A percentile compares a stretch with the other conserved stretches of the same genome.
These are phyloP conservation scores for Tubiluchus corallicola DNA, from an alignment of 2,888 invertebrate species.

Conservation along the genomic window DNA sequence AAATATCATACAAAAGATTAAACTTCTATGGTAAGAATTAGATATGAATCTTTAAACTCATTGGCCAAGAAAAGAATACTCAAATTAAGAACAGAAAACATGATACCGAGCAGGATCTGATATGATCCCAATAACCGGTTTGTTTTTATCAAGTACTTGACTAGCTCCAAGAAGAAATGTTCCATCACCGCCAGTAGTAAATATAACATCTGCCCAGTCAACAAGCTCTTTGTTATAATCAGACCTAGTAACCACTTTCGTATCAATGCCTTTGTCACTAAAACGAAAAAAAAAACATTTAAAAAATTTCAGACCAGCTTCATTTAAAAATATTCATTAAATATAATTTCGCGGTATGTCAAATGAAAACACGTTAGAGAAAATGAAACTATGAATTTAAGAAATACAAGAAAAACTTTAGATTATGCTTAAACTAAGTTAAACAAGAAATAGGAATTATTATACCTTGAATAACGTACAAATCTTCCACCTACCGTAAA, in stretches of 20 bases:
- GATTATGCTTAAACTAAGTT: too few relatives aligned
- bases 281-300: slow-evolving; percentile 38
- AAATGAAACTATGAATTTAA: too few relatives aligned
- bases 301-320: slow-evolving; percentile 20
- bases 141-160: slow-evolving; percentile 48
- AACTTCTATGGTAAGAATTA: too few relatives aligned
- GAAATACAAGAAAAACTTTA: too few relatives aligned
- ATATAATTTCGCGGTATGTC: background rate
- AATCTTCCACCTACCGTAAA: slow-evolving; percentile 28
- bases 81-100: too few relatives aligned
- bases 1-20: too few relatives aligned
- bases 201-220: slow-evolving; percentile 61
- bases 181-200: slow-evolving; percentile 71
- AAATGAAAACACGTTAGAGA: too few relatives aligned
- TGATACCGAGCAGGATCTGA: slow-evolving; percentile 55
- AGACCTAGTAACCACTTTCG: slow-evolving; percentile 34
- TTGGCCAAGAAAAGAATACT: too few relatives aligned
- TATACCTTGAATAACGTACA: too few relatives aligned
- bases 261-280: slow-evolving; percentile 53
- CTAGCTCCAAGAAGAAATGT: slow-evolving; percentile 87
- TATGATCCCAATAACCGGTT: slow-evolving; percentile 91
- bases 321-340: background rate
- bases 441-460: too few relatives aligned
- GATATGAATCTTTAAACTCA: too few relatives aligned
- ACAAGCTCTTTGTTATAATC: slow-evolving; percentile 47